Base-by-base conservation (phyloP, 2,113 vertebrate species). In the Anarrhichthys ocellatus region DNA sequence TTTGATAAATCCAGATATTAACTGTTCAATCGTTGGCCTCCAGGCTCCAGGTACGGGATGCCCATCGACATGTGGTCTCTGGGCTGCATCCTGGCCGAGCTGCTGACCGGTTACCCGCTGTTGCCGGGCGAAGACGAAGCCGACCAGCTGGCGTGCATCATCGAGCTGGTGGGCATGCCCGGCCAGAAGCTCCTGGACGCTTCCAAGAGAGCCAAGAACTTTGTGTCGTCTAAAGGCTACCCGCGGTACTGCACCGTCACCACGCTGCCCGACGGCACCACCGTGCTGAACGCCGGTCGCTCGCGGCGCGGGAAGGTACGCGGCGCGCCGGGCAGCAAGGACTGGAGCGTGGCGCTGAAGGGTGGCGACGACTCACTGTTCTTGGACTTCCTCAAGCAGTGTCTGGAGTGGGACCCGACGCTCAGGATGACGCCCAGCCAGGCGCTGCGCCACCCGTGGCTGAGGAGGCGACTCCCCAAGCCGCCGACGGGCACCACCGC, bases 31-130 rank as follows among this genome's bases (percentile, higher is more conserved):
- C 36, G 40, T 2, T 67, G 24, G 22, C 61, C 14, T 74, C 1
- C 89, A 94, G 93, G 98, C 54, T 96, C 97, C 83, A 96, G 98
- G 84, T 99, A 99, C 0, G 98, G 98, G 65, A 99, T 99, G 97
- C 97, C 98, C 44, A 99, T 99, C 20, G 98, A 99, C 85, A 99
- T 99, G 97, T 99, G 98, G 98, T 99, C 98, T 92, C 94, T 99
- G 94, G 98, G 98, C 67, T 99, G 98, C 91, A 99, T 99, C 90
- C 95, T 99, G n/a, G 98, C 98, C 0, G 98, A 99, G 93, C 96
- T 99, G 75, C 94, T 99, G 36, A 99, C 98, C 0, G 98, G 98
- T 58, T 99, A 98, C 87, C 98, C 98, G 0, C 97, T 99, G 83
- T 81, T 99, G 63, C 98, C 98, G 1, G 98, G 98, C 44, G 98